Evolutionary conservation across 2,888 invertebrate species (phyloP), one percentile per base, ranked within the genome.

Genomic region (Coelinius sp.): DNA sequence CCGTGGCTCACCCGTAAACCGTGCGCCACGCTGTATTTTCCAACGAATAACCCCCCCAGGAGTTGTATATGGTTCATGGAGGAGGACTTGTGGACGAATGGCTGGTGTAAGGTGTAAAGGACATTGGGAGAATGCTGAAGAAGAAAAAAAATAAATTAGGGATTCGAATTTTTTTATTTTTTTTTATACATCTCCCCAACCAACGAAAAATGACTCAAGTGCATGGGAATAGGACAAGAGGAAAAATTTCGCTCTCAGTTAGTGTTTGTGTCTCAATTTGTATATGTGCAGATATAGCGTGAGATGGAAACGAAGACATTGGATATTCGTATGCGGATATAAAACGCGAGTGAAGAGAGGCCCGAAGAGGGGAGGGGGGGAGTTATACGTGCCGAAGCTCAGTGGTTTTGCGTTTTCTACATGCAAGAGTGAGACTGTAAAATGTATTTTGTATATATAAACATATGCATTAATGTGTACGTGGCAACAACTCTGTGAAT

Each of bases 381-480:
- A 68, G 65, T 27, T 22, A 62, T 71, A 71, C 71, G 71, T 71
- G 71, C 67, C 44, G 24, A 62, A 56, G 66, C 59, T 65, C 56
- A 25, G n/a, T 14, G 25, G n/a, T 25, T 24, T 27, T 25, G n/a
- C 25, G 25, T n/a, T 20, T 35, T 17, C 35, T 20, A 35, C 59
- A n/a, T n/a, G n/a, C 22, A 12, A n/a, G 59, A 20, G 31, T 35
- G 59, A 31, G 59, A 35, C 62, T 59, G 68, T 66, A 41, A 24
- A 53, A 31, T 27, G 20, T 17, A 12, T 25, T 70, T 46, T 52
- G 62, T 27, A 62, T 25, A 49, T 49, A 62, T 46, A 27, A 63
- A 63, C 62, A 68, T 68, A 62, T 67, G 63, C 59, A 63, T 71
- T 68, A 63, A 69, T 69, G 69, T 64, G 52, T 52, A 63, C 69